These are phyloP conservation scores for Clytia hemisphaerica DNA, from an alignment of 30 jellyfish, hydroid and myxozoan species.

Conservation along the genomic window DNA sequence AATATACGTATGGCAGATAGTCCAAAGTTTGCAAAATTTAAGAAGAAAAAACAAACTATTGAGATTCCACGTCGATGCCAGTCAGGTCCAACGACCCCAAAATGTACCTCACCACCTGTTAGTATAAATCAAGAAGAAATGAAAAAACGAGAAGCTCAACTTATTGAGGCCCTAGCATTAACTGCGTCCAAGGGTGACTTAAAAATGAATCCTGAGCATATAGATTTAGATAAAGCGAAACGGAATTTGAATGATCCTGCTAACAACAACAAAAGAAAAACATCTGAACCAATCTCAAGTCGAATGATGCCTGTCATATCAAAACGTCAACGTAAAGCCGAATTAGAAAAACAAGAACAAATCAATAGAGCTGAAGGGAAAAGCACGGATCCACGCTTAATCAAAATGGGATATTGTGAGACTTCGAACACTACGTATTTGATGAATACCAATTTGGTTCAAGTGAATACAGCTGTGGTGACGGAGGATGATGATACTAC, in stretches of 20 bases:
- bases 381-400: slow-evolving; percentile 26
- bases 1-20: slow-evolving; percentile 45
- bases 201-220: background rate
- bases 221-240: background rate
- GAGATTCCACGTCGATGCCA: slow-evolving; percentile 29
- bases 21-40: slow-evolving; percentile 41
- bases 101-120: slow-evolving; percentile 25
- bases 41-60: slow-evolving; percentile 26
- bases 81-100: slow-evolving; percentile 37
- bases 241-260: background rate
- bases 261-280: no score
- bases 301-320: slow-evolving; percentile 39
- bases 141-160: slow-evolving; percentile 34
- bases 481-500: background rate
- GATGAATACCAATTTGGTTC: slow-evolving; percentile 14
- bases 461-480: background rate
- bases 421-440: slow-evolving; percentile 4
- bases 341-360: background rate
- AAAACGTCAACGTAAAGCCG: slow-evolving; percentile 1
- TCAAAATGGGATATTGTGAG: slow-evolving; percentile 24
- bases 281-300: slow-evolving; percentile 10
- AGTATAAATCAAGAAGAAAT: slow-evolving; percentile 7
- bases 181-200: slow-evolving; percentile 17
- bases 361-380: background rate
- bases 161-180: slow-evolving; percentile 38